phyloP scores from a whole-genome alignment of 2,113 vertebrate genomes.

The Rhabdornis inornatus region DNA sequence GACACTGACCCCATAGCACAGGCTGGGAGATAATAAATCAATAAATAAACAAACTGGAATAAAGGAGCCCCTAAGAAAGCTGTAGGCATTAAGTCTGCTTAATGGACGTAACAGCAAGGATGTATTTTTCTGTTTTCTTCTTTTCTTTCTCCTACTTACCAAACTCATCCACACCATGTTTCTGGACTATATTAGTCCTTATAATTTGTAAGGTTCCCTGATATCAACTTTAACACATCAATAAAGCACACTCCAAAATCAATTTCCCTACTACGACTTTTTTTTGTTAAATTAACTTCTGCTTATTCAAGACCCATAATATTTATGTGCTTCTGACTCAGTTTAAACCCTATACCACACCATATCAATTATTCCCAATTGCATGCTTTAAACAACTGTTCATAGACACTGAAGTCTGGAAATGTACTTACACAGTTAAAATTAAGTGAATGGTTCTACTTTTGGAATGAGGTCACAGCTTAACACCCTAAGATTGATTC shows the following conservation, averaged over 20 bases:
- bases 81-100: background rate
- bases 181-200: background rate
- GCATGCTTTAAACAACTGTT: background rate
- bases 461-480: background rate
- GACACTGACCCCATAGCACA: background rate
- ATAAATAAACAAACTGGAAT: background rate
- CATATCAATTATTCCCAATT: background rate
- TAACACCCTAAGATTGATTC: background rate
- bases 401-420: background rate
- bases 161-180: background rate
- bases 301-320: background rate
- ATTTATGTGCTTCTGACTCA: background rate
- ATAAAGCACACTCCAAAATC: background rate
- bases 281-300: background rate
- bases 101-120: fast-evolving
- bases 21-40: background rate
- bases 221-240: background rate
- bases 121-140: background rate
- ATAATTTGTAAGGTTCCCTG: background rate
- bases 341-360: background rate
- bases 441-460: background rate
- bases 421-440: background rate
- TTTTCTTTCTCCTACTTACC: background rate
- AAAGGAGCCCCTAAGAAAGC: background rate
- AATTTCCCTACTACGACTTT: background rate